phyloP scores from a whole-genome alignment of 1,140 invertebrate genomes.

The Orchesella cincta region DNA sequence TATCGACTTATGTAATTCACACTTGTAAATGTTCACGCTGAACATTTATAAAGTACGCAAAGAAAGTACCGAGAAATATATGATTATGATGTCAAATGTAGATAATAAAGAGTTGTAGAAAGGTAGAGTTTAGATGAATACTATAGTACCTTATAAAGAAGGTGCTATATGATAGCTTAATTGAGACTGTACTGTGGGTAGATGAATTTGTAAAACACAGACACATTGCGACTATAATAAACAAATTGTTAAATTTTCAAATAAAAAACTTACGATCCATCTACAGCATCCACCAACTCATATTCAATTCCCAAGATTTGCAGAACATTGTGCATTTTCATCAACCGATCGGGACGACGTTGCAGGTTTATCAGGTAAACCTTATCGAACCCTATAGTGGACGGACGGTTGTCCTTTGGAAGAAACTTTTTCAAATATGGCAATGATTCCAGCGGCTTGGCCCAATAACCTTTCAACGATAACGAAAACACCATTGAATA shows the following conservation, averaged over 20 bases:
- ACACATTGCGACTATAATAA: not conserved
- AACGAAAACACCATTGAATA: not conserved
- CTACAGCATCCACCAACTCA: constrained; percentile 76
- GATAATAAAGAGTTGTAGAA: too few species aligned
- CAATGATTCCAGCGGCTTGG: constrained; percentile 53
- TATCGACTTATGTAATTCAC: too few species aligned
- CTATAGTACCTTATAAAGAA: too few species aligned
- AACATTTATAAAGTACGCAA: too few species aligned
- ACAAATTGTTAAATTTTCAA: too few species aligned
- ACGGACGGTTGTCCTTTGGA: constrained; percentile 57
- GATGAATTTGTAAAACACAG: too few species aligned
- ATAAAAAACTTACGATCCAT: constrained; percentile 74
- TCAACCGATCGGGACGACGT: constrained; percentile 73
- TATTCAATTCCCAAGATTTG: constrained; percentile 76
- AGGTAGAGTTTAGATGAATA: too few species aligned
- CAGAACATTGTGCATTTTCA: constrained; percentile 77
- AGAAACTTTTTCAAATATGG: constrained; percentile 59
- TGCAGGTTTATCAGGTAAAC: constrained; percentile 91
- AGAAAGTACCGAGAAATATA: too few species aligned
- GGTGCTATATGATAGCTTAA: too few species aligned
- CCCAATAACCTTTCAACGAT: constrained; percentile 52
- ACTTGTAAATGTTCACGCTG: too few species aligned
- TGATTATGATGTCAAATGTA: too few species aligned
- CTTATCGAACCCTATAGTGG: constrained; percentile 69
- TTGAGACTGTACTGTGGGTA: too few species aligned